phyloP scores from a whole-genome alignment of 2,113 vertebrate genomes.

The Bagarius yarrelli region DNA sequence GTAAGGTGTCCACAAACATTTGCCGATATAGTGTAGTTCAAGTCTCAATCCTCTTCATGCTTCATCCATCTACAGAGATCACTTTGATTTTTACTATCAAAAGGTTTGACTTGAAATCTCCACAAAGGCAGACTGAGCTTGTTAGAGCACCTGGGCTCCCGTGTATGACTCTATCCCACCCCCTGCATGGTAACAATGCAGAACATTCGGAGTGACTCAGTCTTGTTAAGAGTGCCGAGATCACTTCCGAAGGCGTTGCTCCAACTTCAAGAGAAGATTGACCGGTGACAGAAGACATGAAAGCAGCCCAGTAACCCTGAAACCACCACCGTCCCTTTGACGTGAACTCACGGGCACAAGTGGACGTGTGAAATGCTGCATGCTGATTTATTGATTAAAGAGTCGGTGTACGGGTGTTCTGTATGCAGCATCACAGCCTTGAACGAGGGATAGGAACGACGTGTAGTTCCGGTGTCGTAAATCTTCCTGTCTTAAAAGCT shows the following conservation, averaged over 20 bases:
- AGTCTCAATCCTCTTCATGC: background rate
- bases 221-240: slow-evolving; percentile 43
- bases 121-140: slow-evolving; percentile 11
- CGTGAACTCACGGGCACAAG: background rate
- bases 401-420: slow-evolving; percentile 38
- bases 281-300: background rate
- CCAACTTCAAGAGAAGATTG: slow-evolving; percentile 11
- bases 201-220: slow-evolving; percentile 10
- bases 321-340: background rate
- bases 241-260: slow-evolving; percentile 17
- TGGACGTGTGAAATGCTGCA: background rate
- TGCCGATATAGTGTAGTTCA: too few species aligned
- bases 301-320: slow-evolving; percentile 14
- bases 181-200: background rate
- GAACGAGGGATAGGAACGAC: slow-evolving; percentile 55
- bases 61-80: background rate
- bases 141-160: slow-evolving; percentile 10
- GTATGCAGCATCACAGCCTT: slow-evolving; percentile 38
- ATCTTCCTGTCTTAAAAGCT: slow-evolving; percentile 9
- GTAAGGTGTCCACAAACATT: too few species aligned
- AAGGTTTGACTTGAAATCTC: background rate
- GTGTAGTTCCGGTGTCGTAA: slow-evolving; percentile 63
- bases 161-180: background rate
- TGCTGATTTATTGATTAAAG: slow-evolving; percentile 14
- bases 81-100: background rate